Evolutionary conservation across 2,888 invertebrate species (phyloP).

Genomic region (Choristoneura rosaceana): DNA sequence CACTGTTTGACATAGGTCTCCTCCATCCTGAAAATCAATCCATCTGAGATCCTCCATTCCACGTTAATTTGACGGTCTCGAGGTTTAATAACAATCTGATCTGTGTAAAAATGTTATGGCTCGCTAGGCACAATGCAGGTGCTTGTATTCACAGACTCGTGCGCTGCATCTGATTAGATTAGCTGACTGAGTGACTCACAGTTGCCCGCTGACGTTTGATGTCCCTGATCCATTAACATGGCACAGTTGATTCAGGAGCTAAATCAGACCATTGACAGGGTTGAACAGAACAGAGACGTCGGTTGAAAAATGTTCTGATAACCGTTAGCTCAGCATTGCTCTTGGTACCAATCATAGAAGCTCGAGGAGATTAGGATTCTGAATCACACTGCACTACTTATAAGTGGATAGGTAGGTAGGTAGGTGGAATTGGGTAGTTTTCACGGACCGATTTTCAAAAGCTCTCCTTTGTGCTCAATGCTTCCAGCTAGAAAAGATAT

Average conservation of each 20-base stretch:
- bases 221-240: slow-evolving; percentile 33
- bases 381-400: too few relatives aligned
- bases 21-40: too few relatives aligned
- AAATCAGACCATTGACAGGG: slow-evolving; percentile 16
- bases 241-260: slow-evolving; percentile 5
- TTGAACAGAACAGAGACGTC: neutral
- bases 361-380: too few relatives aligned
- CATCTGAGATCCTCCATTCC: too few relatives aligned
- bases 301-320: neutral
- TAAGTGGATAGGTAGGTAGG: too few relatives aligned
- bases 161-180: slow-evolving; percentile 40
- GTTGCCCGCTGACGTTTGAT: slow-evolving; percentile 5
- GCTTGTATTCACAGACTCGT: slow-evolving; percentile 18
- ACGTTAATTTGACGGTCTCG: too few relatives aligned
- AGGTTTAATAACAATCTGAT: too few relatives aligned
- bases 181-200: slow-evolving; percentile 32
- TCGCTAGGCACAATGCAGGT: slow-evolving; percentile 21
- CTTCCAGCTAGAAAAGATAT: too few relatives aligned
- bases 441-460: too few relatives aligned
- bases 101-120: neutral
- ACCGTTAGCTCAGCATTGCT: neutral
- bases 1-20: too few relatives aligned
- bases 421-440: too few relatives aligned
- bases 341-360: neutral
- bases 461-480: too few relatives aligned